Conservation (phyloP, 2,113 vertebrate species). For the Lophochroa leadbeateri region DNA sequence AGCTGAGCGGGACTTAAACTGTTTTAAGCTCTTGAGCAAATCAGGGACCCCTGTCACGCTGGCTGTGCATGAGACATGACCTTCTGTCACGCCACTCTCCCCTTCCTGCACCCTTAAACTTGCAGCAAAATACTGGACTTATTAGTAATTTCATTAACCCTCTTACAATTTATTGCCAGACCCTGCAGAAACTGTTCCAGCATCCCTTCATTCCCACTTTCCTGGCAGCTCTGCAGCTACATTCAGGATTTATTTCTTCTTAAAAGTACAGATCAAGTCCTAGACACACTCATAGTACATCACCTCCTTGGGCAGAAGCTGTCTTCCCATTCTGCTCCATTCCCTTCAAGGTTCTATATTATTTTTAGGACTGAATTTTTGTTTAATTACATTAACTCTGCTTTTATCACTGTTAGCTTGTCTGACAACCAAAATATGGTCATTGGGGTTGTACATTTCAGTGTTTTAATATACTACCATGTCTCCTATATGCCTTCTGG, state of each 20-base stretch:
- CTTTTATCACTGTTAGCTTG: background rate
- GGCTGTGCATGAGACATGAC: background rate
- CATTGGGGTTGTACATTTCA: background rate
- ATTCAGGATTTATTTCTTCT: constrained; percentile 39
- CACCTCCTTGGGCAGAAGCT: background rate
- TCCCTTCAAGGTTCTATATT: background rate
- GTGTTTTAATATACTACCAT: background rate
- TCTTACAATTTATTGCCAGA: background rate
- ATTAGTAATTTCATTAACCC: background rate
- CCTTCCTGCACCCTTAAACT: background rate
- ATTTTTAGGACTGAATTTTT: background rate
- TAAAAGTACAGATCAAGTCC: background rate
- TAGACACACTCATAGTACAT: background rate
- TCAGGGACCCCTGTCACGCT: background rate
- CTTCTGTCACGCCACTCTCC: background rate
- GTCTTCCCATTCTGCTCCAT: background rate
- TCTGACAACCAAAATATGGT: background rate
- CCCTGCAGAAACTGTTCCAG: background rate
- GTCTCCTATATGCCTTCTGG: background rate
- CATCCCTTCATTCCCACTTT: background rate
- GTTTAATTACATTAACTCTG: background rate
- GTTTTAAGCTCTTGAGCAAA: background rate
- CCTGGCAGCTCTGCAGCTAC: background rate
- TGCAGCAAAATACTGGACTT: background rate
- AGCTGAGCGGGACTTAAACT: background rate